Percentiles rank a stretch among this genome's conserved stretches.
Conservation (phyloP, 2,888 invertebrate genomes). For the Lamellibrachia satsuma region DNA sequence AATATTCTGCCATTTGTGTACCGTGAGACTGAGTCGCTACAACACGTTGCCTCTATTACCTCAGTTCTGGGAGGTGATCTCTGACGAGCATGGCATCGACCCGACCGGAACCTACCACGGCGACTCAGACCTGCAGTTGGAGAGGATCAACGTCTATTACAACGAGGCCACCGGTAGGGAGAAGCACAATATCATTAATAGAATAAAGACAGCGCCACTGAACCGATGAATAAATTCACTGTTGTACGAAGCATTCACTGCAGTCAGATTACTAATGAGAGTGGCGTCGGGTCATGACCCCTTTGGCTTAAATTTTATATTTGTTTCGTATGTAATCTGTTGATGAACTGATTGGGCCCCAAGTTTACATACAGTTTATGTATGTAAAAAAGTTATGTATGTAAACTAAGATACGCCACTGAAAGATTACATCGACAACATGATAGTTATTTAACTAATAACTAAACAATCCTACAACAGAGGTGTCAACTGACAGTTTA, state of each 20-base stretch:
- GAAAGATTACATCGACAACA: too few species aligned
- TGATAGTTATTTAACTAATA: too few species aligned
- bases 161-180: conserved; percentile 76
- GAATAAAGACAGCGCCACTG: background rate
- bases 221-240: background rate
- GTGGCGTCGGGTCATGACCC: too few species aligned
- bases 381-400: too few species aligned
- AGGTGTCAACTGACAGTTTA: too few species aligned
- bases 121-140: conserved; percentile 49
- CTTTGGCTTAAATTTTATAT: too few species aligned
- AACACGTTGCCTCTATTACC: background rate
- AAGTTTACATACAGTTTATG: too few species aligned
- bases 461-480: too few species aligned
- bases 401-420: too few species aligned
- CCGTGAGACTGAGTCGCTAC: background rate
- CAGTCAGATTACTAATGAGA: background rate
- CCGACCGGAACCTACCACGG: conserved; percentile 56
- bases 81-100: conserved; percentile 60
- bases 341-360: too few species aligned
- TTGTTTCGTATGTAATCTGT: too few species aligned
- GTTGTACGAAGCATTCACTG: background rate
- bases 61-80: conserved; percentile 60
- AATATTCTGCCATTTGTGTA: background rate
- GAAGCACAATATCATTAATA: background rate
- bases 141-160: conserved; percentile 80